Evolutionary conservation across 2,113 vertebrate genomes (phyloP), one percentile per base, ranked within the genome.

Genomic region (Scopus umbretta): DNA sequence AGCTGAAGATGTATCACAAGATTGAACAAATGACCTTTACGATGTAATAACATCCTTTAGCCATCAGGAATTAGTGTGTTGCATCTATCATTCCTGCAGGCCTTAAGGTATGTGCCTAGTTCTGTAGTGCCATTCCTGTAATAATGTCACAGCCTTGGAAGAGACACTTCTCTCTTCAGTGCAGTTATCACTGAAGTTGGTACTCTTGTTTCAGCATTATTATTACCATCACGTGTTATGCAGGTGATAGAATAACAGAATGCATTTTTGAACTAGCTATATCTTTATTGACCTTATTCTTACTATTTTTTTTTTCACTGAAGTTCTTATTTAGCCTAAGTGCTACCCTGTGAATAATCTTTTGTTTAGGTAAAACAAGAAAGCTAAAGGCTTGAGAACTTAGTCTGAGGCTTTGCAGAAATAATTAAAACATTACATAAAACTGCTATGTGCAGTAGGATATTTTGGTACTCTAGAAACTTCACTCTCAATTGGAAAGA

Each of bases 21-120:
- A 87, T n/a, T 80, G 65, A 96, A 91, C 90, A 95, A 97, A 96
- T 25, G 43, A 96, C 88, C 58, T 98, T 98, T 97, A 55, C 5
- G 11, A 80, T 76, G 78, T 73, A 94, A 86, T 86, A 85, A 91
- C 65, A 92, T 96, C 80, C 71, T 65, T 85, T 92, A 82, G 55
- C 61, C 82, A 43, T 86, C 80, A 96, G 86, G 90, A 97, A 90
- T 97, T 95, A 89, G 75, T 30, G 62, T 49, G 56, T 55, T 94
- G 56, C 86, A 74, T 94, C 63, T 30, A 67, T 97, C 85, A 90
- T 89, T 95, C 85, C 75, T 93, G 86, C 56, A 88, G 52, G 73
- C 96, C 86, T 95, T 62, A 76, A 90, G 80, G 83, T 86, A 40
- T 25, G 29, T 68, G 61, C 40, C 52, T 80, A 53, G 16, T 29